Base-by-base conservation (phyloP, 2,888 invertebrate genomes). In the Stegana nigrithorax region DNA sequence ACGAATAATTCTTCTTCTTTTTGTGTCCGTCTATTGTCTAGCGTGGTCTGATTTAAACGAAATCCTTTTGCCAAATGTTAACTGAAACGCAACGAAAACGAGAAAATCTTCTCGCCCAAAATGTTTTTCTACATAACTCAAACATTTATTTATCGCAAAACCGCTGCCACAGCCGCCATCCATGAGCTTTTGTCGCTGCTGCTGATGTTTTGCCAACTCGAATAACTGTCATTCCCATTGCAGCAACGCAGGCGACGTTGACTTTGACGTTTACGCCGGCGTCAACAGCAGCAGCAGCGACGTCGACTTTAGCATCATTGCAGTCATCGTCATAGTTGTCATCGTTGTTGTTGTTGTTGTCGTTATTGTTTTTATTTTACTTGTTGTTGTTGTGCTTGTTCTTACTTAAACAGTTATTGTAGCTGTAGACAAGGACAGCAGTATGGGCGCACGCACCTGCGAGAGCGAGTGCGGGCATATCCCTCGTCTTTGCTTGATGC, bases 101-200 rank as follows among this genome's bases (percentile, higher is more conserved):
- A 84, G 39, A 39, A 83, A 85, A 84, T 84, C 83, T 74, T 84
- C 80, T 83, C 82, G 83, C 84, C 83, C 83, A 80, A 82, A 83
- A 82, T 82, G 80, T 83, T 81, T 81, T 84, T 84, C 84, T 84
- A 84, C 82, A 84, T 84, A 84, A 84, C 84, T 85, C 83, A 84
- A 84, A 85, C 83, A 84, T 85, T 85, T 85, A 84, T 85, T 85
- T 84, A 85, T 84, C 76, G 65, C 53, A 80, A 80, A 85, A 85
- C 85, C 85, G 81, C 84, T 82, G 85, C 76, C 79, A 82, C 77
- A n/a, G n/a, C n/a, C n/a, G n/a, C n/a, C n/a, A 75, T 81, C 80
- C 80, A 81, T 83, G 80, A 78, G 81, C 79, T 81, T 80, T 80
- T 81, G 81, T 78, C 73, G 77, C 68, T 71, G 68, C 68, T 76